phyloP scores from a whole-genome alignment of 2,113 vertebrate species.

The Manacus vitellinus region DNA sequence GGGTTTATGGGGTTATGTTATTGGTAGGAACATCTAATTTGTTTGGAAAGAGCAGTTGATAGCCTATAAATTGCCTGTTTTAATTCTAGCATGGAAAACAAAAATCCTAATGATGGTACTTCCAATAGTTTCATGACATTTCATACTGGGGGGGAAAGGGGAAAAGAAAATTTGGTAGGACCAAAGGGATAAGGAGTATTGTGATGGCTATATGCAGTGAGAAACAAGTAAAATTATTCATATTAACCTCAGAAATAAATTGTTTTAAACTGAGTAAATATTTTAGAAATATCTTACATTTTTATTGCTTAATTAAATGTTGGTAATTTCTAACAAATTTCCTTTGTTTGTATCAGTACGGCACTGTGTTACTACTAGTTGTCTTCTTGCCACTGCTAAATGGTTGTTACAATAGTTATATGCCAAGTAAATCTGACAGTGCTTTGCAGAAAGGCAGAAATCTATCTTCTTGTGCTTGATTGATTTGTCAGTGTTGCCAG shows the following conservation, averaged over 20 bases:
- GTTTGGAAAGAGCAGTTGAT: background rate
- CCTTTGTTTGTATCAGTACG: background rate
- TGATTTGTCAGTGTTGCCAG: background rate
- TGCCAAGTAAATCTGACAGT: conserved; percentile 2
- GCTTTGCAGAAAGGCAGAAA: background rate
- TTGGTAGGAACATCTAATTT: background rate
- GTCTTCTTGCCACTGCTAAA: conserved; percentile 1
- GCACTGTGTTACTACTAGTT: background rate
- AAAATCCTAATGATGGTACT: background rate
- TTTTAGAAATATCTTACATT: background rate
- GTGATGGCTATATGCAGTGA: background rate
- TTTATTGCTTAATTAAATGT: background rate
- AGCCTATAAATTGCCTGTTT: background rate
- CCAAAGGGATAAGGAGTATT: background rate
- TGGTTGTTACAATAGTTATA: background rate
- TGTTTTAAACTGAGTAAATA: background rate
- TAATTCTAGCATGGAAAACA: background rate
- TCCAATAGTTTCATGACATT: background rate
- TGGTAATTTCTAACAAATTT: background rate
- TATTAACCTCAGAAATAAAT: background rate
- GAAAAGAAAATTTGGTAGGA: background rate
- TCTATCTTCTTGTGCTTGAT: background rate
- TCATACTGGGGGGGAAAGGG: background rate
- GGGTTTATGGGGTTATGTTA: background rate
- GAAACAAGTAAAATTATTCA: background rate